Evolutionary conservation across 2,888 invertebrate species (phyloP), one percentile per base, ranked within the genome.

Genomic region (Xylocampa areola): DNA sequence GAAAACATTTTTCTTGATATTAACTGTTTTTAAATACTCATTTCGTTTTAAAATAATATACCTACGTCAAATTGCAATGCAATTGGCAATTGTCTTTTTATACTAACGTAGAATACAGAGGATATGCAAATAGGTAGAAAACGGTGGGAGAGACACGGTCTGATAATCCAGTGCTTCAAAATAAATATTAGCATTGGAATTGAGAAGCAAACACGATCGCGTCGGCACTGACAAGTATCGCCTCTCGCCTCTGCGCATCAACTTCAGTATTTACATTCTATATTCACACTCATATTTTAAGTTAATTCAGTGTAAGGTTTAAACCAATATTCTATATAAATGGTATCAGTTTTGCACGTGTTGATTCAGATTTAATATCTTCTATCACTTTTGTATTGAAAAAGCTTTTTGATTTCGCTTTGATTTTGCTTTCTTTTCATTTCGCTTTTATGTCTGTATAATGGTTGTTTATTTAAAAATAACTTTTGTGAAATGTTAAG

Each of bases 101-200:
- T 58, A 64, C 53, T 45, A 63, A 48, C 35, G 58, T 62, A 53
- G 52, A 65, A 78, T 58, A 57, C 49, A 65, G 59, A 63, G 43
- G n/a, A 63, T 47, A 77, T 69, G 69, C 49, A 78, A 78, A 80
- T 75, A 69, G 52, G 49, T 73, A 55, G 57, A 69, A 67, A 65
- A 59, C 23, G 47, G 48, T 57, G 54, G 43, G 66, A 68, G 55
- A 73, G 64, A 76, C 59, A 74, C 53, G 53, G 68, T 59, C 61
- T 71, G 75, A 72, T 81, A 76, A 79, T 80, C 69, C 72, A 63
- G 69, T 78, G 76, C 68, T 78, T 75, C 79, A 66, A 68, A 62
- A 73, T 76, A 80, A 81, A 83, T 84, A 84, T 85, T 86, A 81
- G 77, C 76, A 75, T 77, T 77, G 71, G 77, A 81, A 84, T 84